These are phyloP conservation scores for Ommatoiulus sabulosus DNA, from an alignment of 2,888 invertebrate species.

Conservation along the genomic window DNA sequence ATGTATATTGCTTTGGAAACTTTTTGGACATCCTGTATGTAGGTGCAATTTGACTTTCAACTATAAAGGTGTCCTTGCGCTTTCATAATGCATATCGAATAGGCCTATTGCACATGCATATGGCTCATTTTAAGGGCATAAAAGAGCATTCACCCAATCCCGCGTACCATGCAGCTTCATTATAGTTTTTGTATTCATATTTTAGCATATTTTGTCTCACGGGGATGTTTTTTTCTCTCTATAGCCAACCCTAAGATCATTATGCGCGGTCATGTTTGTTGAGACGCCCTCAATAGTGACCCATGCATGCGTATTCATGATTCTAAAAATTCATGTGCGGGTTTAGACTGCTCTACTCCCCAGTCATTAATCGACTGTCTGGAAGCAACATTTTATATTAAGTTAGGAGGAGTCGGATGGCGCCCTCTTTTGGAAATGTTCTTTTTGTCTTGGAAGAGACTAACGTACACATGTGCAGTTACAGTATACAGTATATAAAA, in stretches of 20 bases:
- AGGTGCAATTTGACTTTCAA: background rate
- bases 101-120: background rate
- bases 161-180: background rate
- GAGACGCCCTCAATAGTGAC: conserved; percentile 28
- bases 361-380: background rate
- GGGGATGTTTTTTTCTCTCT: conserved; percentile 23
- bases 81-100: conserved; percentile 25
- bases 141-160: conserved; percentile 24
- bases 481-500: too few species aligned
- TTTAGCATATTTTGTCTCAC: conserved; percentile 34
- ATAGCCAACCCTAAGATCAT: conserved; percentile 27
- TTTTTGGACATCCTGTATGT: background rate
- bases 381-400: background rate
- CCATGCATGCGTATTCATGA: conserved; percentile 18
- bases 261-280: conserved; percentile 34
- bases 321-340: background rate
- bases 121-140: conserved; percentile 25
- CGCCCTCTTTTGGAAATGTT: background rate
- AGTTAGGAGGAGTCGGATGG: too few species aligned
- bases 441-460: too few species aligned
- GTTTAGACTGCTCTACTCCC: background rate
- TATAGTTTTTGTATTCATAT: conserved; percentile 34
- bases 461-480: too few species aligned
- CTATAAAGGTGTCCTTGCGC: conserved; percentile 13
- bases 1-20: background rate